Evolutionary conservation across 2,797 vertebrate species (phyloP).

Genomic region (Enoplosus armatus): DNA sequence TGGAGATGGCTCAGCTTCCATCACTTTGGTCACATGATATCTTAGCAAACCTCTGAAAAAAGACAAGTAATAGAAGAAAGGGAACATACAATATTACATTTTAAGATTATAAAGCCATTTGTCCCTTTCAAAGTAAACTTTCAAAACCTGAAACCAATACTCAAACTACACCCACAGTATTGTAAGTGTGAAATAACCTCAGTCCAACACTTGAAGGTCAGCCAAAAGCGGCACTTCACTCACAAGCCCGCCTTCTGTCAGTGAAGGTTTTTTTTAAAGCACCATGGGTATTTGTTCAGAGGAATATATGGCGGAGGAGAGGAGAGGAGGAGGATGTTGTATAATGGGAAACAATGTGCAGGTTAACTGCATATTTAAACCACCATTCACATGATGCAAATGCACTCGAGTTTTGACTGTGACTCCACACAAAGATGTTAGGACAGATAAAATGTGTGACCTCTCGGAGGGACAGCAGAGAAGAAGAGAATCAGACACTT

Average conservation of each 20-base stretch:
- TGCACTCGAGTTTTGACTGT: neutral
- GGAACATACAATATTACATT: neutral
- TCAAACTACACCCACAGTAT: slow-evolving; percentile 1
- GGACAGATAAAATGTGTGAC: neutral
- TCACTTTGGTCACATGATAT: neutral
- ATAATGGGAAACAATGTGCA: slow-evolving; percentile 1
- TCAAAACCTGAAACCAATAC: neutral
- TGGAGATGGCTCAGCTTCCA: neutral
- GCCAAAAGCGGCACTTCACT: slow-evolving; percentile 9
- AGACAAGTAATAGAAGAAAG: neutral
- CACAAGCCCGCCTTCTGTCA: slow-evolving; percentile 14
- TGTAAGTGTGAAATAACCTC: slow-evolving; percentile 4
- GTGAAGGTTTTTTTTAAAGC: neutral
- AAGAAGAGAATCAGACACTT: slow-evolving; percentile 1
- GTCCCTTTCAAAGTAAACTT: slow-evolving; percentile 1
- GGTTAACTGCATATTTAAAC: slow-evolving; percentile 6
- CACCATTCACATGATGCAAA: neutral
- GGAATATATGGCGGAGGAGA: neutral
- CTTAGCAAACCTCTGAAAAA: too few species aligned
- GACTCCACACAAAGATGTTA: neutral
- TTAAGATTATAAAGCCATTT: neutral
- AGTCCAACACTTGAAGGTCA: slow-evolving; percentile 1
- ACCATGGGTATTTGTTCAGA: slow-evolving; percentile 12
- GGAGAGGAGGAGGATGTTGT: neutral
- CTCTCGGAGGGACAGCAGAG: neutral